phyloP scores from a whole-genome alignment of 2,888 invertebrate genomes.

The Julus scanicus region DNA sequence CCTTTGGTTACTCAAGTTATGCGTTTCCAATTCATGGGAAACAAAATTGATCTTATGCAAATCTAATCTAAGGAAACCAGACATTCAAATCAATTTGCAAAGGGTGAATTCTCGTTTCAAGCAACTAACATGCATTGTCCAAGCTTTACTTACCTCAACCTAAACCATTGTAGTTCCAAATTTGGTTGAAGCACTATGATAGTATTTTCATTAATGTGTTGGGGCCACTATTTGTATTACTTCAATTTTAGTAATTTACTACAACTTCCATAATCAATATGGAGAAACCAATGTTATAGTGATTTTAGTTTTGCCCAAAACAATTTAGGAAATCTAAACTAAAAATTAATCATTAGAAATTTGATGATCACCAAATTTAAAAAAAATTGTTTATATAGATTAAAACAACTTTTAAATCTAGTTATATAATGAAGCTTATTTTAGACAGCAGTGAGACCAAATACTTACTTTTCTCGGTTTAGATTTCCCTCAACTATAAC shows the following conservation, averaged over 20 bases:
- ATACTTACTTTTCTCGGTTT: background rate
- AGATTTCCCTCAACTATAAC: too few species aligned
- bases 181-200: background rate
- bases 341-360: too few species aligned
- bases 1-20: background rate
- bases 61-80: constrained; percentile 30
- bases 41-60: constrained; percentile 18
- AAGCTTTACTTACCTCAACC: constrained; percentile 43
- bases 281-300: too few species aligned
- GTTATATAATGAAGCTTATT: background rate
- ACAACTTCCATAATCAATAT: too few species aligned
- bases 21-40: background rate
- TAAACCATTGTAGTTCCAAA: constrained; percentile 7
- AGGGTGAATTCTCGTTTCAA: constrained; percentile 18
- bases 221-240: background rate
- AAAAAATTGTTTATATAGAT: too few species aligned
- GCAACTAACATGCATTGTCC: background rate
- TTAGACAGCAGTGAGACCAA: background rate
- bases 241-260: too few species aligned
- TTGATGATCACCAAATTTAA: too few species aligned
- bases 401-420: background rate
- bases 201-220: background rate
- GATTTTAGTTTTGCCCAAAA: too few species aligned
- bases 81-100: constrained; percentile 18
- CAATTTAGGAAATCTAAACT: too few species aligned